Conservation (phyloP, 2,113 vertebrate species). For the Oreocharis arfaki region DNA sequence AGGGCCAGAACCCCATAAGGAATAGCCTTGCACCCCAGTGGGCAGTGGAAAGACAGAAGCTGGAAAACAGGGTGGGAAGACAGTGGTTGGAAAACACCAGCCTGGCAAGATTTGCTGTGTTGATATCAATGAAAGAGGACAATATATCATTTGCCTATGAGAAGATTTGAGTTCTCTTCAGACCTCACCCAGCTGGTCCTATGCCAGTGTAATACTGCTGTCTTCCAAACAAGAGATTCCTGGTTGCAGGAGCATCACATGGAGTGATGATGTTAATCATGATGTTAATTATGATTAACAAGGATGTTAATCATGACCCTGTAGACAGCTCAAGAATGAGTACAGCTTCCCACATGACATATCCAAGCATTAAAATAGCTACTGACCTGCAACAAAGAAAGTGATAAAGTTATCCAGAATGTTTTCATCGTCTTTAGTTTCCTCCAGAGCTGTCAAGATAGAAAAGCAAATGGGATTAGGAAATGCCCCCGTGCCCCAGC, state of each 20-base stretch:
- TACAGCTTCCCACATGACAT: neutral
- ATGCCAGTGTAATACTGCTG: neutral
- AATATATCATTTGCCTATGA: neutral
- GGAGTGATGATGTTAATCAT: neutral
- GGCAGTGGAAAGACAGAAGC: neutral
- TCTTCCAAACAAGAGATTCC: neutral
- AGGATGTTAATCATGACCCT: neutral
- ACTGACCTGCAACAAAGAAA: conserved; percentile 90
- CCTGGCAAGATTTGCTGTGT: neutral
- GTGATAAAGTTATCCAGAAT: conserved; percentile 92
- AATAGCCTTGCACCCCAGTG: neutral
- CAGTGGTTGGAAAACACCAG: neutral
- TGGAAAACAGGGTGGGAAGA: neutral
- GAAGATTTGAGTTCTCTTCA: neutral
- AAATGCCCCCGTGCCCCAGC: neutral
- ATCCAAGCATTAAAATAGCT: neutral
- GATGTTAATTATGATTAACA: neutral
- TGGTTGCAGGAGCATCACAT: neutral
- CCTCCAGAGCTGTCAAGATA: conserved; percentile 72
- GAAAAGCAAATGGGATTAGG: neutral
- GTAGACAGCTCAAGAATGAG: neutral
- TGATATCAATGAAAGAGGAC: neutral
- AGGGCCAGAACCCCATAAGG: neutral
- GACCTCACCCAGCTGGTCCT: neutral
- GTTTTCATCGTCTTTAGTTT: conserved; percentile 76